Evolutionary conservation across 1,140 invertebrate species (phyloP).

Genomic region (Drosophila trapezifrons): DNA sequence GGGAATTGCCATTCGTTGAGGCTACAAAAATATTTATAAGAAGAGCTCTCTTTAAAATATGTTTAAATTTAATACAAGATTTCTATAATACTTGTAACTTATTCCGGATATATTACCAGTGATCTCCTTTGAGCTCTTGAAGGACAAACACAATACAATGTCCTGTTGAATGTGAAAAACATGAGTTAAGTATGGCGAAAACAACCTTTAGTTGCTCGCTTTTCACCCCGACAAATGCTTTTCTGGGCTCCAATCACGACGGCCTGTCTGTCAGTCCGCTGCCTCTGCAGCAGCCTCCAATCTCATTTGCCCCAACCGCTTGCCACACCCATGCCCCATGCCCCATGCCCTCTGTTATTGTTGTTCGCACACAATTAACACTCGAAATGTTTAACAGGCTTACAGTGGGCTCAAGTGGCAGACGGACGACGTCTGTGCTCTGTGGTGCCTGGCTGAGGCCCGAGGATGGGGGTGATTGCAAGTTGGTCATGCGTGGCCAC

Average conservation of each 20-base stretch:
- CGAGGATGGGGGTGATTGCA: conserved; percentile 30
- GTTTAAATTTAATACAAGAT: no score
- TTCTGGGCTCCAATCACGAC: conserved; percentile 17
- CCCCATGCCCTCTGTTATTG: conserved; percentile 49
- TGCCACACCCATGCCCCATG: background rate
- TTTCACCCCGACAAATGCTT: no score
- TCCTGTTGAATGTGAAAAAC: conserved; percentile 1
- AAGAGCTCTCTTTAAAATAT: no score
- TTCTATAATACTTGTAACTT: no score
- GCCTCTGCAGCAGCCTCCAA: conserved; percentile 2
- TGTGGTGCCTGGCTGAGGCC: background rate
- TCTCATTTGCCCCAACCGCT: conserved; percentile 6
- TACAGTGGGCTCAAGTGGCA: conserved; percentile 55
- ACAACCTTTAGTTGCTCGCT: background rate
- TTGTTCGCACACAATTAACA: conserved; percentile 77
- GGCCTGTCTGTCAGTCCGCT: background rate
- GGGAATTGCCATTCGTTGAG: background rate
- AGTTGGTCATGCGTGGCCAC: conserved; percentile 47
- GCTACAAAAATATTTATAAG: background rate
- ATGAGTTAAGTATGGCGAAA: conserved; percentile 10
- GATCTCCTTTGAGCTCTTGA: background rate
- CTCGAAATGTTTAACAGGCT: conserved; percentile 72
- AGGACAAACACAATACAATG: background rate
- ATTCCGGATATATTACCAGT: background rate
- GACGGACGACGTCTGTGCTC: background rate